Conservation (phyloP, 2,797 vertebrate species). For the Premnoplex brunnescens region DNA sequence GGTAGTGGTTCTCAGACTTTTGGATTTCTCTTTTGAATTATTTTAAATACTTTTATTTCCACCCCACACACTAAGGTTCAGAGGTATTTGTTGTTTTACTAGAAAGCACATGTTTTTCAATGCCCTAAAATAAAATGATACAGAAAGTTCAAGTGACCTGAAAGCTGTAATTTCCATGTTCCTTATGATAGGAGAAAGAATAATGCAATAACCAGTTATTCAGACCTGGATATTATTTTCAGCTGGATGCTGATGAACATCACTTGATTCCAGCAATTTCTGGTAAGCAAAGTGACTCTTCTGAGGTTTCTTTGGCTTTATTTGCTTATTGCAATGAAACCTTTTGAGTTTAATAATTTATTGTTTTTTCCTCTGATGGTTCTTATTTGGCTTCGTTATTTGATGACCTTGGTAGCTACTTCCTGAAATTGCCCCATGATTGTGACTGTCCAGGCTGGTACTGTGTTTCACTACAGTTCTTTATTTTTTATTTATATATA, state of each 20-base stretch:
- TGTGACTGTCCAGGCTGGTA: background rate
- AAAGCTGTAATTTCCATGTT: background rate
- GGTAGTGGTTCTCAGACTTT: background rate
- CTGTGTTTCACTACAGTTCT: background rate
- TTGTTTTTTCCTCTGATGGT: background rate
- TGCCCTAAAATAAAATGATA: background rate
- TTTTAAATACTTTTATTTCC: background rate
- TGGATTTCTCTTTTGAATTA: background rate
- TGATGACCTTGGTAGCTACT: background rate
- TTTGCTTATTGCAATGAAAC: background rate
- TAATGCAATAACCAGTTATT: background rate
- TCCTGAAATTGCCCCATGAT: background rate
- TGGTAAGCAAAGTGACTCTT: background rate
- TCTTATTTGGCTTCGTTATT: background rate
- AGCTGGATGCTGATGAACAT: background rate
- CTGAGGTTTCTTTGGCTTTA: background rate
- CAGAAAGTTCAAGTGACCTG: background rate
- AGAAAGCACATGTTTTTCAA: background rate
- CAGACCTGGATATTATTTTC: background rate
- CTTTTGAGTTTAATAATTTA: background rate
- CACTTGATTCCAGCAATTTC: background rate
- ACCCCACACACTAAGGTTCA: background rate
- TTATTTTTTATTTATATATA: background rate
- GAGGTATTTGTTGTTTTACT: background rate
- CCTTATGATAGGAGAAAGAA: background rate